Percentiles rank a stretch among this genome's conserved stretches.
phyloP scores from a whole-genome alignment of 2,113 vertebrate genomes.

The Microcebus murinus region DNA sequence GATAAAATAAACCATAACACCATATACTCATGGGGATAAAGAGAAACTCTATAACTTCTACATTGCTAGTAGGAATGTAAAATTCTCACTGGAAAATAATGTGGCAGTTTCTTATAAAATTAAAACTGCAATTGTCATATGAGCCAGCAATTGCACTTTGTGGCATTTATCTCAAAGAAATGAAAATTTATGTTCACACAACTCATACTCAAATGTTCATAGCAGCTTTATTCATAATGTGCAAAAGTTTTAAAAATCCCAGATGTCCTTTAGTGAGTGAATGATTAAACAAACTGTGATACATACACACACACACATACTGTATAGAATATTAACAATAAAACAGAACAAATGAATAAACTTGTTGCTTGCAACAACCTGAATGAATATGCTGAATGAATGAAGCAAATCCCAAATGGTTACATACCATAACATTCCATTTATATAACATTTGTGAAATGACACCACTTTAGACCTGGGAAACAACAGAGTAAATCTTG shows the following conservation, averaged over 20 bases:
- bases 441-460: neutral
- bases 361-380: neutral
- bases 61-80: neutral
- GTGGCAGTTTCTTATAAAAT: neutral
- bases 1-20: neutral
- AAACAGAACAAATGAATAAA: neutral
- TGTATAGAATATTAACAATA: neutral
- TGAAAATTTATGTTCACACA: neutral
- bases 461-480: neutral
- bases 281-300: neutral
- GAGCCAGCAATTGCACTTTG: neutral
- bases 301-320: neutral
- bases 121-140: neutral
- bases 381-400: neutral
- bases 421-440: neutral
- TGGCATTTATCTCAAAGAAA: neutral
- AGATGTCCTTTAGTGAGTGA: neutral
- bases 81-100: neutral
- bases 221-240: neutral
- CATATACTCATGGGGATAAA: neutral
- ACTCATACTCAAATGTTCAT: neutral
- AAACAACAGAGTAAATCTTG: neutral
- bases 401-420: neutral
- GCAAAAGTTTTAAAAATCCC: neutral
- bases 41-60: neutral